A percentile compares a stretch with the other conserved stretches of the same genome.
Evolutionary conservation across 2,113 vertebrate genomes (phyloP).

Genomic region (Hydrochoerus hydrochaeris): DNA sequence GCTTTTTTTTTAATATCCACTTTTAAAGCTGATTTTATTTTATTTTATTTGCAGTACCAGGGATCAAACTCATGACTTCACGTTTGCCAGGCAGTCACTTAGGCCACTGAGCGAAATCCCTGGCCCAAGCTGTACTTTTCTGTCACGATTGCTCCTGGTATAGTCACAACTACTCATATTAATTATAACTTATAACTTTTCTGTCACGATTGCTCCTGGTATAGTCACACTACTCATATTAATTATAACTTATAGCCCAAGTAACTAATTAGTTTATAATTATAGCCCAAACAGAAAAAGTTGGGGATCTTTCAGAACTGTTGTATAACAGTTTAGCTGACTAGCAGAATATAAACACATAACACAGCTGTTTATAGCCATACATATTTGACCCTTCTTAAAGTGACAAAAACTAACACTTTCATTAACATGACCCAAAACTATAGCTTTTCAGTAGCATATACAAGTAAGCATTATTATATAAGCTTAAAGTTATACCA

Average conservation of each 20-base stretch:
- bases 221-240: not conserved
- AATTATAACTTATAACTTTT: no score
- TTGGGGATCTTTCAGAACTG: not conserved
- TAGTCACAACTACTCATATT: no score
- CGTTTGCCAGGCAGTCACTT: no score
- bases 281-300: not conserved
- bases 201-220: not conserved
- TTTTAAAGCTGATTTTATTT: no score
- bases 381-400: not conserved
- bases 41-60: no score
- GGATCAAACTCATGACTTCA: no score
- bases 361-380: not conserved
- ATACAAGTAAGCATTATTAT: not conserved
- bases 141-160: no score
- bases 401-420: constrained; percentile 5
- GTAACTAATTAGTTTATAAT: constrained; percentile 1
- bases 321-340: not conserved
- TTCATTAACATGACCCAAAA: constrained; percentile 34
- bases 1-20: no score
- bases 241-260: constrained; percentile 21
- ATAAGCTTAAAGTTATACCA: not conserved
- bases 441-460: not conserved
- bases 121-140: no score
- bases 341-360: not conserved
- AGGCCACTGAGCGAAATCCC: no score